Evolutionary conservation across 2,888 invertebrate genomes (phyloP).

Genomic region (Ceraclea dissimilis): DNA sequence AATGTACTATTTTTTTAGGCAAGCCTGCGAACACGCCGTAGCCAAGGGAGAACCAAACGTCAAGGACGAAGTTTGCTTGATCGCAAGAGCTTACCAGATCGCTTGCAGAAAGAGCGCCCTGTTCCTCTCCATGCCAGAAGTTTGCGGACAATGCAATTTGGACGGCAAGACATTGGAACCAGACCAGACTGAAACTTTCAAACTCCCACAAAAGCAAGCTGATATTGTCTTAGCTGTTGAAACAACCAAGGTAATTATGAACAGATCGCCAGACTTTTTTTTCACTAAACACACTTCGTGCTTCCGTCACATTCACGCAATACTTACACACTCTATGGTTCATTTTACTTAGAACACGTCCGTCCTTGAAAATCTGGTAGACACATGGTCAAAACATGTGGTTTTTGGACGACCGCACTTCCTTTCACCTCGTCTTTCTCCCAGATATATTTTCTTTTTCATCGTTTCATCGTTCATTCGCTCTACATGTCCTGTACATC

Average conservation of each 20-base stretch:
- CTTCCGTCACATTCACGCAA: too few relatives aligned
- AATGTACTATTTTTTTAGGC: not conserved
- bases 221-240: slow-evolving; percentile 78
- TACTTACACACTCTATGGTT: too few relatives aligned
- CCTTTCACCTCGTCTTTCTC: too few relatives aligned
- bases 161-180: slow-evolving; percentile 40
- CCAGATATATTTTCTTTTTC: too few relatives aligned
- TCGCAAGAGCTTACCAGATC: slow-evolving; percentile 60
- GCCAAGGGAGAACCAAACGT: slow-evolving; percentile 44
- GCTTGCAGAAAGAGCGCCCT: slow-evolving; percentile 54
- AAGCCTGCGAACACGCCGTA: slow-evolving; percentile 64
- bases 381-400: too few relatives aligned
- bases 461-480: not conserved
- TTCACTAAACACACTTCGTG: too few relatives aligned
- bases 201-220: slow-evolving; percentile 64
- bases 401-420: too few relatives aligned
- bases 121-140: slow-evolving; percentile 53
- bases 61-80: slow-evolving; percentile 53
- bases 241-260: slow-evolving; percentile 35
- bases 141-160: slow-evolving; percentile 54
- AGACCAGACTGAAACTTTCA: slow-evolving; percentile 57
- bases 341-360: too few relatives aligned
- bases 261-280: too few relatives aligned
- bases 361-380: not conserved
- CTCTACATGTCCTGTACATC: too few relatives aligned